phyloP scores from a whole-genome alignment of 2,113 vertebrate genomes.

The Meles meles region DNA sequence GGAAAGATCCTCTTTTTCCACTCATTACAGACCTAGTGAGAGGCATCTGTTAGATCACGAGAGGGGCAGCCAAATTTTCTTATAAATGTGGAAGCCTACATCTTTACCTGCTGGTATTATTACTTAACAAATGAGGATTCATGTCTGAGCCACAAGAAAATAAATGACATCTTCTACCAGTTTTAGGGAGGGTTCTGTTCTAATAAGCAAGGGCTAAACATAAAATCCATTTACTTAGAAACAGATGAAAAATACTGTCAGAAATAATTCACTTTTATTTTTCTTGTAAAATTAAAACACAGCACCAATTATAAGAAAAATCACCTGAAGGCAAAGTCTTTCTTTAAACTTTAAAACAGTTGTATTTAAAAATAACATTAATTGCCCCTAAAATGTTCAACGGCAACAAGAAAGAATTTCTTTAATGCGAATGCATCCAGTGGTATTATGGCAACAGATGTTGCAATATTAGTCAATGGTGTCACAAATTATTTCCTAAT shows the following conservation, averaged over 20 bases:
- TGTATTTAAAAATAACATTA: constrained; percentile 62
- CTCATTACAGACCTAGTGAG: neutral
- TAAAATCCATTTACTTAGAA: constrained; percentile 32
- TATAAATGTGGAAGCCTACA: neutral
- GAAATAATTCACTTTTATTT: constrained; percentile 60
- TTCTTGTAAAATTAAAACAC: constrained; percentile 56
- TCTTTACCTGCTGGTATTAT: neutral
- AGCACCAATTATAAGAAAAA: constrained; percentile 32
- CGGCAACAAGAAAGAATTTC: neutral
- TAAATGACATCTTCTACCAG: neutral
- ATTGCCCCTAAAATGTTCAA: constrained; percentile 43
- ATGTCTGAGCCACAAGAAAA: constrained; percentile 19
- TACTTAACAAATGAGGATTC: constrained; percentile 36
- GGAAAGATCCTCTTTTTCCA: neutral
- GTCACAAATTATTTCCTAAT: neutral
- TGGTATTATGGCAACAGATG: neutral
- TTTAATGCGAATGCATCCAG: constrained; percentile 4
- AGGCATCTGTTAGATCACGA: neutral
- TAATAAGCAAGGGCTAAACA: constrained; percentile 25
- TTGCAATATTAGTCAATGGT: neutral
- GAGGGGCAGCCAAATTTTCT: neutral
- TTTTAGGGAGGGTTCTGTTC: constrained; percentile 5
- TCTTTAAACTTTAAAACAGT: constrained; percentile 54
- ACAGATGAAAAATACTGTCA: neutral
- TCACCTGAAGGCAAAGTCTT: constrained; percentile 36